phyloP scores from a whole-genome alignment of 2,797 vertebrate genomes.

The Epinephelus awoara region DNA sequence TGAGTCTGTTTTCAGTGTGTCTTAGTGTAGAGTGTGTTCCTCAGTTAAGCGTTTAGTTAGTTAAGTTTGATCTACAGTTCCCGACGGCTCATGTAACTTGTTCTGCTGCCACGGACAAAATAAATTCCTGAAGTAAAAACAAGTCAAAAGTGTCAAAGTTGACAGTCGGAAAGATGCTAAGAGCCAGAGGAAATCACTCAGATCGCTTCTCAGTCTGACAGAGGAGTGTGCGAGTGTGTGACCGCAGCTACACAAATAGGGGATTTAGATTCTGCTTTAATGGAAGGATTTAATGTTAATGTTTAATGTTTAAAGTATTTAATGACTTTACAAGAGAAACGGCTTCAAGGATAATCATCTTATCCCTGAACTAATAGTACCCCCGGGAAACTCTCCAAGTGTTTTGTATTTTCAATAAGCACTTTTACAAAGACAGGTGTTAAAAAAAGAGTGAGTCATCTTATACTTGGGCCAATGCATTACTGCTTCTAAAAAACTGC shows the following conservation, averaged over 20 bases:
- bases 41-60: neutral
- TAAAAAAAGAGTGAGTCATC: neutral
- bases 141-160: neutral
- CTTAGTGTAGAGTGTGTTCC: neutral
- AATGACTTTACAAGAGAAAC: neutral
- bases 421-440: neutral
- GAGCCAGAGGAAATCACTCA: neutral
- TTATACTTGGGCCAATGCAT: neutral
- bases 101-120: neutral
- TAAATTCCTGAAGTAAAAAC: neutral
- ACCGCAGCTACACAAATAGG: neutral
- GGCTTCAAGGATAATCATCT: neutral
- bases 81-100: neutral
- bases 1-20: no score
- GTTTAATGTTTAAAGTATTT: no score
- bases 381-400: neutral
- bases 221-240: neutral
- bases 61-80: neutral
- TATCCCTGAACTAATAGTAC: slow-evolving; percentile 1
- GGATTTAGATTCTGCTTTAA: slow-evolving; percentile 15
- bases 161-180: neutral
- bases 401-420: no score
- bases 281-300: slow-evolving; percentile 22
- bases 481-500: neutral
- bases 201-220: neutral